Evolutionary conservation across 2,113 vertebrate species (phyloP), one percentile per base, ranked within the genome.

Genomic region (Dendropsophus ebraccatus): DNA sequence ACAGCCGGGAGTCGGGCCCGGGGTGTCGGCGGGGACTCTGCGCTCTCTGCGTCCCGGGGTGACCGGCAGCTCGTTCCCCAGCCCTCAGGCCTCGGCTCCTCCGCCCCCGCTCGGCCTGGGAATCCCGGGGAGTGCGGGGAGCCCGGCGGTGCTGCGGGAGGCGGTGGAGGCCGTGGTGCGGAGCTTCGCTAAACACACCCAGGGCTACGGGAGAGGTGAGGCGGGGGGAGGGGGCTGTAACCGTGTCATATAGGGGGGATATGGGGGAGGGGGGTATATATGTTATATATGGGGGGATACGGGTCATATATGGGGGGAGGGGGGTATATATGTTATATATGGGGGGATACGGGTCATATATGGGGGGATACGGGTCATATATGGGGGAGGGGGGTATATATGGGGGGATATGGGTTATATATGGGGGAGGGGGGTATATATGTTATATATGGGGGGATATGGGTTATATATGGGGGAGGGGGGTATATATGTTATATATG

Each of bases 151-250:
- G 90, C 93, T 98, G 92, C 92, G 96, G 89, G 97, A 98, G 89
- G 97, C 97, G 6, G 97, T 98, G 93, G 97, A 99, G 92, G 97
- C 97, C 6, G 97, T 99, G 89, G 97, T 98, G 80, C 90, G 96
- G 90, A 98, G 97, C 94, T 98, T 99, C 93, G 97, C 97, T 87
- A 98, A 97, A 89, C 97, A 99, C 94, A 99, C 97, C 14, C 97
- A 99, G 88, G 97, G 97, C 76, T 98, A 98, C 88, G 97, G 97
- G 89, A 94, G 97, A 92, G 97, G 97, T 98, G 94, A 94, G 93
- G 86, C 70, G n/a, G 77, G 58, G 25, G 75, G 9, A 8, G 4
- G 60, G 25, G 3, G 9, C 14, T 0, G n/a, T 7, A 28, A 14
- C 21, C 17, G 35, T 1, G 2, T 0, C 60, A 1, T 3, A n/a